phyloP scores from a whole-genome alignment of 2,113 vertebrate species.

The Lasiurus cinereus region DNA sequence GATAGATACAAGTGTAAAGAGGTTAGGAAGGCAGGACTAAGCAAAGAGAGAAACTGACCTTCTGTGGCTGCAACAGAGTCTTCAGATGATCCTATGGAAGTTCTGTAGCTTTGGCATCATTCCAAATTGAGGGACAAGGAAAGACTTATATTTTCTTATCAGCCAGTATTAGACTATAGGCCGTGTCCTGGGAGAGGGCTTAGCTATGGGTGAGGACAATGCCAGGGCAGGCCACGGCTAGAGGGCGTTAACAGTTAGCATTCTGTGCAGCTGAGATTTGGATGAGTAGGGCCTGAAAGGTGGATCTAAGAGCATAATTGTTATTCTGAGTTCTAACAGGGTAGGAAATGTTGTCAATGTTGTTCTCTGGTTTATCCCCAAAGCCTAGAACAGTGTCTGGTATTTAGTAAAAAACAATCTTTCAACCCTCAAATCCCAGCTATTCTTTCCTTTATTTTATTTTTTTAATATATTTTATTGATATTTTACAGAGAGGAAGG shows the following conservation, averaged over 20 bases:
- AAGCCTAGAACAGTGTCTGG: background rate
- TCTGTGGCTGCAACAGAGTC: background rate
- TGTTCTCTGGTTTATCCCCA: background rate
- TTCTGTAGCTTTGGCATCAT: background rate
- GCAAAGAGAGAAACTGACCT: background rate
- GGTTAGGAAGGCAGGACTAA: background rate
- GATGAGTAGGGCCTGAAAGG: background rate
- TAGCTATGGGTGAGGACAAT: background rate
- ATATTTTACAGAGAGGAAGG: no score
- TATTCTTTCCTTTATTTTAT: background rate
- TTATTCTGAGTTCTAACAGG: background rate
- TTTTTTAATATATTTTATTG: no score
- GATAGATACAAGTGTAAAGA: background rate
- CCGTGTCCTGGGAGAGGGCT: background rate
- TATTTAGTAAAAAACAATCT: background rate
- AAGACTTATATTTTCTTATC: background rate
- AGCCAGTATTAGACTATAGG: background rate
- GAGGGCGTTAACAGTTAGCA: background rate
- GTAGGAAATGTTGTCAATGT: background rate
- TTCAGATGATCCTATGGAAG: background rate
- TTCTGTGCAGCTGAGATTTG: background rate
- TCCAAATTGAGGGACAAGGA: background rate
- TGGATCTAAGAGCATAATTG: background rate
- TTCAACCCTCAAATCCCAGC: background rate
- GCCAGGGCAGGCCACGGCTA: background rate